Conservation (phyloP, 2,113 vertebrate species). For the Nematolebias whitei region DNA sequence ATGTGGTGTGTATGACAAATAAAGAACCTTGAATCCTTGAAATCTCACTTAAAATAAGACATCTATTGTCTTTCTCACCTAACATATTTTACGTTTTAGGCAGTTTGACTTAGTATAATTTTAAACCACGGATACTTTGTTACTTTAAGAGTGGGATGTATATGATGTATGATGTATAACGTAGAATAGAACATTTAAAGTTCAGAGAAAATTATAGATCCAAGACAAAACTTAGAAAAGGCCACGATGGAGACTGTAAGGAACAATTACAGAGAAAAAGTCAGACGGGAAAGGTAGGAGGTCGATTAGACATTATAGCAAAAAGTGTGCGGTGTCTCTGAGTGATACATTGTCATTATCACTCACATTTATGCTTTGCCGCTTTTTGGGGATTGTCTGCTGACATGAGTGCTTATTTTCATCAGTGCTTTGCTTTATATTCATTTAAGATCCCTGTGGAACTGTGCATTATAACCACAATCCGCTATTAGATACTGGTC, state of each 20-base stretch:
- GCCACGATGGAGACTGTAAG: background rate
- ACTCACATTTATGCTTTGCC: background rate
- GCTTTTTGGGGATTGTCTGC: background rate
- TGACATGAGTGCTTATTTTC: slow-evolving; percentile 37
- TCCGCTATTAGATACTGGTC: slow-evolving; percentile 26
- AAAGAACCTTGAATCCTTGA: no score
- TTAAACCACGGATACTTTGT: background rate
- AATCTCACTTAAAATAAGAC: background rate
- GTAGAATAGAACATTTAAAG: background rate
- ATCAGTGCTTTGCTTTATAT: slow-evolving; percentile 42
- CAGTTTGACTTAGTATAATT: background rate
- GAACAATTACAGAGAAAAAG: slow-evolving; percentile 1
- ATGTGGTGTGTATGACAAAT: no score
- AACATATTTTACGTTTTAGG: background rate
- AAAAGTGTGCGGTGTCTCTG: background rate
- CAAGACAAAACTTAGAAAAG: background rate
- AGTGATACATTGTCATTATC: background rate
- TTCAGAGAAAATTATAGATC: slow-evolving; percentile 6
- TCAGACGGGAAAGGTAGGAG: background rate
- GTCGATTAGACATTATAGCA: background rate
- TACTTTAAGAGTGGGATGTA: background rate
- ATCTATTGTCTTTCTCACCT: background rate
- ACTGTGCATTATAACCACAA: slow-evolving; percentile 37
- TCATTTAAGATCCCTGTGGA: slow-evolving; percentile 38
- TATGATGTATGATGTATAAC: background rate